phyloP scores from a whole-genome alignment of 2,797 vertebrate species.

The Melanotaenia parkinsoni region DNA sequence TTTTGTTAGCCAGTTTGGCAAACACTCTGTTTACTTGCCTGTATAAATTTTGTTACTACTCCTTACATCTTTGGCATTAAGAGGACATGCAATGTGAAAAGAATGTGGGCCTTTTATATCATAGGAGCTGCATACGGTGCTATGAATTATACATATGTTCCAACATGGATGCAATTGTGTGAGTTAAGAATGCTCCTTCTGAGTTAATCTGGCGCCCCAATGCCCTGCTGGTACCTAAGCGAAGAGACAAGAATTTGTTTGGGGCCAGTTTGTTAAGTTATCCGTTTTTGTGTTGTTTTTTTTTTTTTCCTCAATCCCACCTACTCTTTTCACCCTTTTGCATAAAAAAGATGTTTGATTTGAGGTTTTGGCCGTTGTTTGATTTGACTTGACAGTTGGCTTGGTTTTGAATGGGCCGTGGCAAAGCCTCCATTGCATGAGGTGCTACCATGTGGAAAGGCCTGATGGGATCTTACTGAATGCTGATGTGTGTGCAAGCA shows the following conservation, averaged over 20 bases:
- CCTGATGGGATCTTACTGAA: conserved; percentile 76
- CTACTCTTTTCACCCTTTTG: conserved; percentile 50
- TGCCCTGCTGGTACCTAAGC: conserved; percentile 58
- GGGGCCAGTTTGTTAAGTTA: conserved; percentile 77
- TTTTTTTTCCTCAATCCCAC: conserved; percentile 31
- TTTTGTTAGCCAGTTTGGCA: conserved; percentile 13
- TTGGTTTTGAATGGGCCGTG: conserved; percentile 75
- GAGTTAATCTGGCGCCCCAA: conserved; percentile 71
- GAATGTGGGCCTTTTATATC: conserved; percentile 54
- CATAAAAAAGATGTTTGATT: conserved; percentile 80
- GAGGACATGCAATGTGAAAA: conserved; percentile 50
- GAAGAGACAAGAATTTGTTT: conserved; percentile 70
- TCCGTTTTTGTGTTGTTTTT: conserved; percentile 51
- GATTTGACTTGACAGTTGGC: conserved; percentile 80
- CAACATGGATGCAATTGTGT: conserved; percentile 61
- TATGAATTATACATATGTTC: conserved; percentile 79
- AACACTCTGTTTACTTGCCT: conserved; percentile 16
- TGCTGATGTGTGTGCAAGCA: conserved; percentile 60
- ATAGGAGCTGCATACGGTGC: conserved; percentile 60
- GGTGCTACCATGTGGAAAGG: conserved; percentile 77
- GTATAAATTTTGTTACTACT: conserved; percentile 10
- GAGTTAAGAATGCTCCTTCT: conserved; percentile 66
- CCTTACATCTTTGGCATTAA: conserved; percentile 48
- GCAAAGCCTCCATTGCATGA: conserved; percentile 68
- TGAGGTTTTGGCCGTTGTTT: conserved; percentile 70